Evolutionary conservation across 2,888 invertebrate species (phyloP), one percentile per base, ranked within the genome.

Genomic region (Crocallis elinguaria): DNA sequence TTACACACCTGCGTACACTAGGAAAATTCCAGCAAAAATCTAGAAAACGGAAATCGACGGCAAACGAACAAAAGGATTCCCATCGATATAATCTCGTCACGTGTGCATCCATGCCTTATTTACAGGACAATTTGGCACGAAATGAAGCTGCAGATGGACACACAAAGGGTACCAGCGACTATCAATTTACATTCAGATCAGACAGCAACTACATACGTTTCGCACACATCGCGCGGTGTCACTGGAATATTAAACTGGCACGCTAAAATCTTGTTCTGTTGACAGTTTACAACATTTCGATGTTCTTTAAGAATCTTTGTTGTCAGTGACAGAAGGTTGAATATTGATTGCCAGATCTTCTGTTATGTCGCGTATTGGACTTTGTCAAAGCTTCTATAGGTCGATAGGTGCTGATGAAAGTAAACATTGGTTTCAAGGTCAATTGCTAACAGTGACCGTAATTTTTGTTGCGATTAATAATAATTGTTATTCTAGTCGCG

Each of bases 161-260:
- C 27, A 52, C 48, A 60, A 58, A 56, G 56, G 42, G 44, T 27
- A 42, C 36, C 23, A 23, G 45, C 48, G 57, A 49, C 57, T 29
- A 43, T 48, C 43, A 59, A 41, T 63, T 56, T 45, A 33, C 42
- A 63, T 60, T 58, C 63, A 38, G 16, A 16, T 42, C 60, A 54
- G 38, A 43, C 29, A 38, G 19, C 43, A 35, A 16, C 35, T 35
- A 49, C 45, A 41, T 50, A 54, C 32, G 51, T 57, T 53, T 56
- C 27, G 59, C 57, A 51, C 45, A 39, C 38, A 44, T 49, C 13
- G 41, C 33, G 25, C 23, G 36, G 14, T 13, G 39, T 27, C 32
- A 7, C 30, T 36, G 41, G 60, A 52, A 56, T 63, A 51, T 49
- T 14, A 51, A 55, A 51, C 11, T 36, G 43, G 37, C 30, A n/a